phyloP scores from a whole-genome alignment of 2,797 vertebrate species.

The Peromyscus attwateri region DNA sequence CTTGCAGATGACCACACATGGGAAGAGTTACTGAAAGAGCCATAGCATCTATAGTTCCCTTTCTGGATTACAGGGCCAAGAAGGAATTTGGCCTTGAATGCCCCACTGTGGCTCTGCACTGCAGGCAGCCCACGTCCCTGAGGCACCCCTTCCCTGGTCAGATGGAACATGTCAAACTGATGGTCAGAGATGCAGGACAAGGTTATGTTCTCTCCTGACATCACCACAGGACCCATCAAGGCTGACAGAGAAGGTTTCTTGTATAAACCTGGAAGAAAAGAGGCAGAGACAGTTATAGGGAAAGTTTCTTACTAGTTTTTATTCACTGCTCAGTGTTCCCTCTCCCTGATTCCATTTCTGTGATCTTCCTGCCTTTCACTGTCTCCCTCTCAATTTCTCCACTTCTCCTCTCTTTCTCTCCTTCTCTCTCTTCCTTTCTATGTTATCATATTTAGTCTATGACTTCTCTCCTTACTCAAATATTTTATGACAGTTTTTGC shows the following conservation, averaged over 20 bases:
- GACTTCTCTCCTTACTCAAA: too few relatives aligned
- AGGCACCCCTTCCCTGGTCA: neutral
- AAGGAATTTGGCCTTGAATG: neutral
- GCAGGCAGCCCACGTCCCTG: rapidly evolving
- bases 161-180: too few relatives aligned
- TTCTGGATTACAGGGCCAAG: neutral
- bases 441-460: too few relatives aligned
- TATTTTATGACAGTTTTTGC: too few relatives aligned
- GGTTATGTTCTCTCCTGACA: too few relatives aligned
- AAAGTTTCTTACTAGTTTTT: neutral
- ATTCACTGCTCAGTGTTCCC: neutral
- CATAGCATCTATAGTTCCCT: neutral
- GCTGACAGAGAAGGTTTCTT: neutral
- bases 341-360: rapidly evolving
- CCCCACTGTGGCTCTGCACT: rapidly evolving
- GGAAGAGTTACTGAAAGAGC: rapidly evolving
- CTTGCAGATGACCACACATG: rapidly evolving
- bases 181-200: too few relatives aligned
- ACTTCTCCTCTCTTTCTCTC: too few relatives aligned
- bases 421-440: too few relatives aligned
- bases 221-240: too few relatives aligned
- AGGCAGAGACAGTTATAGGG: too few relatives aligned
- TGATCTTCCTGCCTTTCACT: too few relatives aligned
- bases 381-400: too few relatives aligned
- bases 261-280: neutral